phyloP scores from a whole-genome alignment of 2,797 vertebrate genomes.

The Allochrocebus solatus region DNA sequence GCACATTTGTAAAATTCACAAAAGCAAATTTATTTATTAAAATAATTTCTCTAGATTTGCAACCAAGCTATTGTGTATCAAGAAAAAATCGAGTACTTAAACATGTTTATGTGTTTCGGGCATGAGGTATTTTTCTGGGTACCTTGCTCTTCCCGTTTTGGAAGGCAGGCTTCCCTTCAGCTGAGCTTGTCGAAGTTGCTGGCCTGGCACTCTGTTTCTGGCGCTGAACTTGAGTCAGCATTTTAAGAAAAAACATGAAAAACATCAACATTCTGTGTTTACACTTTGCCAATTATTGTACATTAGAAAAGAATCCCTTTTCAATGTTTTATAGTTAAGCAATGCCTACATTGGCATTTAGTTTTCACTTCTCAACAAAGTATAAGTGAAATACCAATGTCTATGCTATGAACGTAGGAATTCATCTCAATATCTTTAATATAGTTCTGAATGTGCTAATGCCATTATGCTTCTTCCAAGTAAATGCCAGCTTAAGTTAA shows the following conservation, averaged over 20 bases:
- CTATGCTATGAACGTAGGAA: not conserved
- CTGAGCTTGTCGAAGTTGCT: slow-evolving; percentile 27
- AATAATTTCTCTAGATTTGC: not conserved
- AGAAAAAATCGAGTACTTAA: slow-evolving; percentile 8
- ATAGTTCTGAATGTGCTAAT: slow-evolving; percentile 46
- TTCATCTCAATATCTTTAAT: slow-evolving; percentile 36
- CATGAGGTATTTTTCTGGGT: slow-evolving; percentile 43
- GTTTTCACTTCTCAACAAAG: slow-evolving; percentile 21
- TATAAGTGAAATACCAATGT: slow-evolving; percentile 32
- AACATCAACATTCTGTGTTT: slow-evolving; percentile 61
- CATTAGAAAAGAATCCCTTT: slow-evolving; percentile 26
- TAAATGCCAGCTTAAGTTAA: slow-evolving; percentile 31
- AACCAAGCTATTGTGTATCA: not conserved
- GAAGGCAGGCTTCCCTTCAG: slow-evolving; percentile 46
- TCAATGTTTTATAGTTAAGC: slow-evolving; percentile 40
- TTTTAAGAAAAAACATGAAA: slow-evolving; percentile 65
- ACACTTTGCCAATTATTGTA: slow-evolving; percentile 50
- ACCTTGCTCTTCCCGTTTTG: slow-evolving; percentile 16
- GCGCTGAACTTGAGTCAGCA: slow-evolving; percentile 41
- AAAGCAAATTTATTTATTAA: not conserved
- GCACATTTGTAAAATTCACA: not conserved
- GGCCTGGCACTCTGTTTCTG: slow-evolving; percentile 49
- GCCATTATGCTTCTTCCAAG: not conserved
- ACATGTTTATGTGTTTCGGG: not conserved
- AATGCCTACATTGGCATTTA: not conserved